Evolutionary conservation across 2,797 vertebrate species (phyloP), one percentile per base, ranked within the genome.

Genomic region (Phalanger gymnotis): DNA sequence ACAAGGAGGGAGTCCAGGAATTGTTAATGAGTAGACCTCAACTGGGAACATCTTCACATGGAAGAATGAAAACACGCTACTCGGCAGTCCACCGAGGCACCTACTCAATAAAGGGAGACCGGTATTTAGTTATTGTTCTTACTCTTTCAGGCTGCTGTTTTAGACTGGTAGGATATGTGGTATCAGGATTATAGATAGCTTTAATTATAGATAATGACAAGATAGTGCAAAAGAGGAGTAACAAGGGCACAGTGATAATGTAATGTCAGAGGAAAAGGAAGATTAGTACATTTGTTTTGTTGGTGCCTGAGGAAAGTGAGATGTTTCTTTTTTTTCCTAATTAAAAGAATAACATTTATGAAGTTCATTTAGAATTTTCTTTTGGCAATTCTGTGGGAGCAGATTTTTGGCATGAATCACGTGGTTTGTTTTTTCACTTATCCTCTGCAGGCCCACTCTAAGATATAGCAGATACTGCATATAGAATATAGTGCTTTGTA

Each of bases 101-200:
- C 90, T 54, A 31, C 81, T 11, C 0, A 4, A 11, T 5, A 34
- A 55, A 61, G 57, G 13, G 53, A 90, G 16, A 31, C 47, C 2
- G 0, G 27, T 22, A 22, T 2, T 16, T 0, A 0, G 61, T n/a
- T 7, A 56, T 25, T 58, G 66, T 92, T 40, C 2, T 27, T 2
- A 0, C 66, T 47, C 3, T 56, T 34, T 66, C n/a, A 19, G 14
- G 11, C 0, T 52, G 19, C 57, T 52, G 90, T 11, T 1, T 52
- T 27, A 34, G 19, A 53, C 89, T 28, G 31, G 90, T 34, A n/a
- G 52, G 90, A 54, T 54, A 90, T 53, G 90, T 90, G 90, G 16
- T 5, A 27, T 53, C 53, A 56, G 93, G 30, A 90, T 61, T 5
- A 91, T 30, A 91, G 31, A 91, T 31, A 28, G 1, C 30, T 30